Conservation (phyloP, 2,888 invertebrate species). For the Nomada hirtipes region DNA sequence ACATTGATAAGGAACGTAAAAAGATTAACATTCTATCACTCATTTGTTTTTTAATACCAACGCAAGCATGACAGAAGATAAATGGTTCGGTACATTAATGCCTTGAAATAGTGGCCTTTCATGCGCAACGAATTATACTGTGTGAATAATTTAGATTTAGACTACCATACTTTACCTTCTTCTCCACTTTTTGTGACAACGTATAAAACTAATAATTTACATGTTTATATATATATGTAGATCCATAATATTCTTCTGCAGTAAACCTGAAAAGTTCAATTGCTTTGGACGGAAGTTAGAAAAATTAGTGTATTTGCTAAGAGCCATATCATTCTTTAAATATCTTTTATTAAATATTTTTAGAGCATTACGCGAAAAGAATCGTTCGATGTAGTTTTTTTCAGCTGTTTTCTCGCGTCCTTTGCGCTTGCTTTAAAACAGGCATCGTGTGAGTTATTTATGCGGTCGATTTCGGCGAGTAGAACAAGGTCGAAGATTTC, state of each 20-base stretch:
- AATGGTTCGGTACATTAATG: background rate
- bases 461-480: conserved; percentile 82
- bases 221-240: too few species aligned
- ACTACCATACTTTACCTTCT: background rate
- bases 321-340: too few species aligned
- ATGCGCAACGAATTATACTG: background rate
- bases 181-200: background rate
- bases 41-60: background rate
- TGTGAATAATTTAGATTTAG: background rate
- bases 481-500: conserved; percentile 82
- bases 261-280: too few species aligned
- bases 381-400: background rate
- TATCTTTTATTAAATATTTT: too few species aligned
- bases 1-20: background rate
- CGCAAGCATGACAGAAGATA: background rate
- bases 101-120: conserved; percentile 1
- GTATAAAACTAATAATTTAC: background rate
- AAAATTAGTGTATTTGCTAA: too few species aligned
- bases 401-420: background rate
- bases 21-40: background rate
- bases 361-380: too few species aligned
- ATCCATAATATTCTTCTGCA: too few species aligned
- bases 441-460: conserved; percentile 64
- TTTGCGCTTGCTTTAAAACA: conserved; percentile 3
- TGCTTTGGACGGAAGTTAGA: too few species aligned